Percentiles rank a stretch among this genome's conserved stretches.
These are phyloP conservation scores for Barnardius zonarius DNA, from an alignment of 2,113 vertebrate species.

Conservation along the genomic window DNA sequence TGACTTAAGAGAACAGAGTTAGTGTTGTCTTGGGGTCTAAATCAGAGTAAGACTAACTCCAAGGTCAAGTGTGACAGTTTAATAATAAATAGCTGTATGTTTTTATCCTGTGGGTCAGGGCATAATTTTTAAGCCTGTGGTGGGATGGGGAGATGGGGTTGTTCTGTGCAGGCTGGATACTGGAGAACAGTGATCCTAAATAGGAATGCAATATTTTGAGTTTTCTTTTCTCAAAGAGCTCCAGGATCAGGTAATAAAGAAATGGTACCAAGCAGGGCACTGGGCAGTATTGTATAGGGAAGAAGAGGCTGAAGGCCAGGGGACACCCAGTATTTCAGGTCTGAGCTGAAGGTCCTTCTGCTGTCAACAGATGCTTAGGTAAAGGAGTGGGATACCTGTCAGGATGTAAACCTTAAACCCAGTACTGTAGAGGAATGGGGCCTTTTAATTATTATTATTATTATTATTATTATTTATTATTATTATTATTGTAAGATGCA, in stretches of 20 bases:
- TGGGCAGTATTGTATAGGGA: background rate
- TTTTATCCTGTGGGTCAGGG: background rate
- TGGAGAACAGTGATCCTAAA: background rate
- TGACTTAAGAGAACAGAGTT: background rate
- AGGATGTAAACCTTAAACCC: background rate
- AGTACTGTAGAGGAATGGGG: background rate
- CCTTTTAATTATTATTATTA: background rate
- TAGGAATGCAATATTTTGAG: background rate
- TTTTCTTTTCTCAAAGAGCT: background rate
- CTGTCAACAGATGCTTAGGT: background rate
- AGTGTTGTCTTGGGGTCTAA: background rate
- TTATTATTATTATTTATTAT: background rate
- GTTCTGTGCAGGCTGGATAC: background rate
- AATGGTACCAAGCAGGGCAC: background rate
- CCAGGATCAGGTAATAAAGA: background rate
- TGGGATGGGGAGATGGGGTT: background rate
- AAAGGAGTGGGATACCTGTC: background rate
- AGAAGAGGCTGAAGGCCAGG: background rate
- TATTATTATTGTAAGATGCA: background rate
- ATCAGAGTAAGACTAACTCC: background rate
- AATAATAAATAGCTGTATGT: background rate
- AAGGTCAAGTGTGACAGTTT: background rate
- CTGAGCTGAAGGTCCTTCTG: background rate
- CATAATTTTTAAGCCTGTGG: background rate
- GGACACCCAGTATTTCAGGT: background rate